phyloP scores from a whole-genome alignment of 2,797 vertebrate species.

The Micropoecilia bifurca region DNA sequence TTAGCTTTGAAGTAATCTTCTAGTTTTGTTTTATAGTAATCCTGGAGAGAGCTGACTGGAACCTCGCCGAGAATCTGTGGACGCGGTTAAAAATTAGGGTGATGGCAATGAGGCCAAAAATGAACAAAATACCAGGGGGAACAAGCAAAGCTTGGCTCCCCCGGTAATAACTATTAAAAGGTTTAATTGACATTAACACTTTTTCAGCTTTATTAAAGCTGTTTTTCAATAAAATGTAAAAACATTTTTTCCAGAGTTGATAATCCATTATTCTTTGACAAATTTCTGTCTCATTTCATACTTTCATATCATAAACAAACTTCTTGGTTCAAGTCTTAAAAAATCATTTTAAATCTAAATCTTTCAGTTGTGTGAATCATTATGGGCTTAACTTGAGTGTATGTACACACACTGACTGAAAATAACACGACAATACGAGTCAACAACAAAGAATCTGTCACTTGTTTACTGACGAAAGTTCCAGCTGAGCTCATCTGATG shows the following conservation, averaged over 20 bases:
- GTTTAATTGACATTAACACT: neutral
- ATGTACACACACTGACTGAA: constrained; percentile 4
- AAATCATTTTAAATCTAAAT: neutral
- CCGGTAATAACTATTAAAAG: neutral
- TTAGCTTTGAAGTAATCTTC: neutral
- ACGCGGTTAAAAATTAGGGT: neutral
- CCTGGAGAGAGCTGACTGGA: neutral
- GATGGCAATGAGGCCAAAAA: neutral
- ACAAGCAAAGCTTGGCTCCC: neutral
- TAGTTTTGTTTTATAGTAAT: neutral
- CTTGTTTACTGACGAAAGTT: constrained; percentile 47
- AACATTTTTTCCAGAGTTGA: neutral
- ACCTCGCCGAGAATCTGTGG: neutral
- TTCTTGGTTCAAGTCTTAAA: neutral
- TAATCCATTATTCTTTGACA: neutral
- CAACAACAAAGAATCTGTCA: constrained; percentile 50
- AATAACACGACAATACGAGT: constrained; percentile 14
- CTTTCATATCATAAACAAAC: neutral
- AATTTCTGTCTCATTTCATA: neutral
- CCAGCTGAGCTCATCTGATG: constrained; percentile 55
- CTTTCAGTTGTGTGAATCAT: neutral
- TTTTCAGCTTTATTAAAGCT: neutral
- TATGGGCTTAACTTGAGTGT: neutral
- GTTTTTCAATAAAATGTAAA: neutral
- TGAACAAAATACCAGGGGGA: neutral